A percentile compares a stretch with the other conserved stretches of the same genome.
Conservation (phyloP, 1,140 invertebrate genomes). For the Drosophila neocordata region DNA sequence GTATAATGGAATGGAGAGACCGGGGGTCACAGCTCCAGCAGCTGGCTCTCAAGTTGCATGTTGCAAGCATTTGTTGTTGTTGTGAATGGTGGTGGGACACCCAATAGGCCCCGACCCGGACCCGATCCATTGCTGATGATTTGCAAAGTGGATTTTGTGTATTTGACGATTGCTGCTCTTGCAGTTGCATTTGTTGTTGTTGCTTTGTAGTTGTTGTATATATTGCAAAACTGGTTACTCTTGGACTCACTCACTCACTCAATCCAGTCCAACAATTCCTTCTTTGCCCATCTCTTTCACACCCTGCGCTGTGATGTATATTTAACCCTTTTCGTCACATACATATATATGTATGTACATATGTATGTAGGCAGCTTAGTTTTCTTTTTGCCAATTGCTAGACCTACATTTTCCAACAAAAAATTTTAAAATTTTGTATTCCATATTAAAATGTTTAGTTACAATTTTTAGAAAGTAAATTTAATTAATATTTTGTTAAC, state of each 20-base stretch:
- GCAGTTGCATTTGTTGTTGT: constrained; percentile 26
- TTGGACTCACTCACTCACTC: constrained; percentile 25
- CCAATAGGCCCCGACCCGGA: constrained; percentile 19
- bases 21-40: constrained; percentile 8
- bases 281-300: constrained; percentile 10
- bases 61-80: constrained; percentile 53
- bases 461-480: too few species aligned
- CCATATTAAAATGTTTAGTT: too few species aligned
- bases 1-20: constrained; percentile 29
- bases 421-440: too few species aligned
- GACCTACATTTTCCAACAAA: too few species aligned
- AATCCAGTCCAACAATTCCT: constrained; percentile 8
- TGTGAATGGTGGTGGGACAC: constrained; percentile 3
- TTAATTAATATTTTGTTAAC: too few species aligned
- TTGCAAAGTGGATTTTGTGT: constrained; percentile 78
- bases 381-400: neutral
- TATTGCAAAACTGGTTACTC: constrained; percentile 71
- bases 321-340: constrained; percentile 51
- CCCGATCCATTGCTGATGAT: constrained; percentile 62
- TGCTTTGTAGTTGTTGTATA: constrained; percentile 9
- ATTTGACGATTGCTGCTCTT: constrained; percentile 65
- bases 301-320: neutral
- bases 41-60: constrained; percentile 61
- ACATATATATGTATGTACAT: constrained; percentile 16
- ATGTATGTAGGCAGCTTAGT: neutral